Conservation (phyloP, 2,888 invertebrate species). For the Drosophila meridionalis region DNA sequence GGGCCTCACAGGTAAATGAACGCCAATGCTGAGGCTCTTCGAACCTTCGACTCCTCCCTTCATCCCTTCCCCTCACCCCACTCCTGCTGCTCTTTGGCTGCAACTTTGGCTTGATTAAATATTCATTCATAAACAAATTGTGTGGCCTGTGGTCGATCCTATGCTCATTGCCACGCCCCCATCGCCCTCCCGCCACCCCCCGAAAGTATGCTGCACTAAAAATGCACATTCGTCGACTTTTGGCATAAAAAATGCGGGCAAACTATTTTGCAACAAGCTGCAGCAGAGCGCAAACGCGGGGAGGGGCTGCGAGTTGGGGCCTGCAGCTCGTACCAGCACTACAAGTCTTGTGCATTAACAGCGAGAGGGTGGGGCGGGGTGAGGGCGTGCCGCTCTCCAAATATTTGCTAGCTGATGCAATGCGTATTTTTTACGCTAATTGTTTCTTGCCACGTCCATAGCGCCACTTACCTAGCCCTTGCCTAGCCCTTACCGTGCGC, state of each 20-base stretch:
- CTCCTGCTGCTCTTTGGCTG: constrained; percentile 1
- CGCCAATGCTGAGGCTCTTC: constrained; percentile 1
- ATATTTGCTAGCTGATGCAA: constrained; percentile 61
- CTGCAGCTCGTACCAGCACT: background rate
- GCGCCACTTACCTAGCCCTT: background rate
- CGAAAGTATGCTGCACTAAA: constrained; percentile 51
- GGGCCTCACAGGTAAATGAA: background rate
- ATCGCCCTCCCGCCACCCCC: background rate
- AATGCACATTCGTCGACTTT: constrained; percentile 51
- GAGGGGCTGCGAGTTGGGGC: background rate
- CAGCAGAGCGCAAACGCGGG: background rate
- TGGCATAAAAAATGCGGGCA: constrained; percentile 59
- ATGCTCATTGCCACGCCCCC: constrained; percentile 1
- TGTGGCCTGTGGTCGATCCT: constrained; percentile 15
- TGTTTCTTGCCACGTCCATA: constrained; percentile 71
- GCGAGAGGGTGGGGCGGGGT: no score
- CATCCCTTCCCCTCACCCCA: background rate
- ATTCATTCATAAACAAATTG: constrained; percentile 61
- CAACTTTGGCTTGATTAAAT: constrained; percentile 66
- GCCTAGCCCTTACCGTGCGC: background rate
- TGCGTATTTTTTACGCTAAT: constrained; percentile 83
- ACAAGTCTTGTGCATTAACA: constrained; percentile 49
- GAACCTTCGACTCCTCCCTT: background rate
- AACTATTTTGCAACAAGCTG: constrained; percentile 52
- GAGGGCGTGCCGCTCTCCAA: constrained; percentile 18